Evolutionary conservation across 92 coral and sea anemone species (phyloP).

Genomic region (Pocillopora meandrina): DNA sequence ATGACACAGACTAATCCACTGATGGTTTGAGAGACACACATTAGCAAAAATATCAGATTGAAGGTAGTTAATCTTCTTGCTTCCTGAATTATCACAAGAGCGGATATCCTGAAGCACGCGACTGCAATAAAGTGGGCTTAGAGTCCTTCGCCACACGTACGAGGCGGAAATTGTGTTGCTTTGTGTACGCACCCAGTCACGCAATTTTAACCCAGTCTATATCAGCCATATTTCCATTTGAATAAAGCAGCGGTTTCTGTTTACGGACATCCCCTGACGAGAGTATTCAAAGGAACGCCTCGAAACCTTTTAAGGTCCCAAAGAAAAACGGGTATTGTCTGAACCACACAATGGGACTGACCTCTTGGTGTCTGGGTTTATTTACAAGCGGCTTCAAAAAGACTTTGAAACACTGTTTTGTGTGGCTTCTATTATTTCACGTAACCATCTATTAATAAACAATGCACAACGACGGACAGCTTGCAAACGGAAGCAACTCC

Average conservation of each 20-base stretch:
- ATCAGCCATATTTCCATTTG: slow-evolving; percentile 10
- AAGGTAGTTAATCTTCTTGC: not conserved
- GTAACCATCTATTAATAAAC: not conserved
- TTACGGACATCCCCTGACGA: not conserved
- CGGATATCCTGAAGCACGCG: not conserved
- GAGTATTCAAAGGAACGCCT: not conserved
- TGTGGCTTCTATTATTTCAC: not conserved
- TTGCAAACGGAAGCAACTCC: not conserved
- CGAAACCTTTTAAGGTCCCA: not conserved
- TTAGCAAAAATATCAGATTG: not conserved
- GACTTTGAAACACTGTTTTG: not conserved
- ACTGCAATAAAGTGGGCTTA: not conserved
- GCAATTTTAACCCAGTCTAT: not conserved
- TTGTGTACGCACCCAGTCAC: not conserved
- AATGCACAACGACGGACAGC: not conserved
- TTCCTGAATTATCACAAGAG: slow-evolving; percentile 5
- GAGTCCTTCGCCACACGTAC: slow-evolving; percentile 3
- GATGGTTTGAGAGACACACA: not conserved
- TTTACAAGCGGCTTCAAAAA: not conserved
- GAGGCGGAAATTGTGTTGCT: too few species aligned
- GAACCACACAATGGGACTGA: slow-evolving; percentile 13
- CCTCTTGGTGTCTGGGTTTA: slow-evolving; percentile 24
- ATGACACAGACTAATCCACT: not conserved
- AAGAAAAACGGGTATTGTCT: slow-evolving; percentile 35
- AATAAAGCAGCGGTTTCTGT: not conserved